Base-by-base conservation (phyloP, 2,888 invertebrate genomes). In the Margaritifera margaritifera region DNA sequence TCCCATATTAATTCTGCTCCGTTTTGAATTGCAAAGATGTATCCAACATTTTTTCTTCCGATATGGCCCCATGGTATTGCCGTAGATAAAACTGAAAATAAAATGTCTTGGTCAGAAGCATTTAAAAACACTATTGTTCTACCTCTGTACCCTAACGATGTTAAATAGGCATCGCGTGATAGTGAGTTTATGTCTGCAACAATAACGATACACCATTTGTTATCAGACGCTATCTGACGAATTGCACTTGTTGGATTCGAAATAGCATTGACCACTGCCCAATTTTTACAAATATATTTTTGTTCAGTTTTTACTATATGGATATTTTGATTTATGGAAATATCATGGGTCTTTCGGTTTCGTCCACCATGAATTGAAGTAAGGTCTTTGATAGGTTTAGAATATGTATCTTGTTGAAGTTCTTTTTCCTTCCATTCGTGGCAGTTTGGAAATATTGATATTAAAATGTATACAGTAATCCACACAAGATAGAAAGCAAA, bases 1-100 rank as follows among this genome's bases (percentile, higher is more conserved):
- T 66, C 66, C 66, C 61, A 66, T 50, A 66, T 66, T 2, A 22
- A n/a, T 42, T 61, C 61, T 19, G 66, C 66, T 50, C 42, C 27
- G n/a, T 55, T 60, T 15, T 31, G 54, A 42, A 66, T 61, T 6
- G 66, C 66, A 50, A 60, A 66, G 6, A 61, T 20, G 31, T 51
- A 66, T 6, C 60, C 66, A 22, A 66, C 50, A 42, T 61, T 66
- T 61, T 61, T 66, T 42, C 61, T n/a, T 22, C 61, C 66, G 50
- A 57, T 55, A 53, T 60, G 42, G 4, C 50, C 42, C 4, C n/a
- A 5, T 0, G 66, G 61, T 19, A 66, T 61, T 15, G 50, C n/a
- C 3, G 60, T 50, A 11, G 58, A 54, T 22, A 66, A 54, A 4
- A 24, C 18, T 15, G 66, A 52, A 50, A 55, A 58, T 19, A 61